Evolutionary conservation across 2,888 invertebrate genomes (phyloP).

Genomic region (Epinotia nisella): DNA sequence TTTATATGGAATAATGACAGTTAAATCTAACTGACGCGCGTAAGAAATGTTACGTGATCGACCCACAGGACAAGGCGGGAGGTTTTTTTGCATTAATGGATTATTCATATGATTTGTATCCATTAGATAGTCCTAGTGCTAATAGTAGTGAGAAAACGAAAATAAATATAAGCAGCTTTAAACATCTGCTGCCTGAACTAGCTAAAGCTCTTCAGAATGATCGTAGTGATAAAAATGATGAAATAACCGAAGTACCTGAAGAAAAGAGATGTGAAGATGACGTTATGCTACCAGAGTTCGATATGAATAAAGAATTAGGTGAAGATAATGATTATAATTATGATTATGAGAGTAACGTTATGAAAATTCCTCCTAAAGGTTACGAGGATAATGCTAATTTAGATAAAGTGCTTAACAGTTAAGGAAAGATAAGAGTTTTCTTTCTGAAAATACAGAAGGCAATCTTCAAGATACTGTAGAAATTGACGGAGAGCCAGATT

Average conservation of each 20-base stretch:
- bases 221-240: conserved; percentile 52
- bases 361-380: conserved; percentile 78
- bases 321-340: conserved; percentile 63
- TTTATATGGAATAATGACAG: too few relatives aligned
- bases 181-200: conserved; percentile 67
- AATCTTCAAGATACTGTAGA: conserved; percentile 48
- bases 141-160: conserved; percentile 57
- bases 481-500: conserved; percentile 60
- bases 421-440: conserved; percentile 60
- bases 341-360: conserved; percentile 72
- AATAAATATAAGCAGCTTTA: conserved; percentile 65
- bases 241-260: conserved; percentile 61
- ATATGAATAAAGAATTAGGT: conserved; percentile 73
- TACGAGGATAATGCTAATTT: conserved; percentile 65
- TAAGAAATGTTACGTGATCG: too few relatives aligned
- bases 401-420: conserved; percentile 61
- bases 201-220: conserved; percentile 68
- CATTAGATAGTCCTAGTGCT: conserved; percentile 45
- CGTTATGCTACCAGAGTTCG: conserved; percentile 70
- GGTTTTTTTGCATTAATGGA: too few relatives aligned
- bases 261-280: conserved; percentile 71
- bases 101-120: conserved; percentile 70
- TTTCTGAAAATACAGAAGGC: conserved; percentile 47
- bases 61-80: too few relatives aligned
- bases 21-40: too few relatives aligned